phyloP scores from a whole-genome alignment of 1,140 invertebrate species.

The Habropoda laboriosa region DNA sequence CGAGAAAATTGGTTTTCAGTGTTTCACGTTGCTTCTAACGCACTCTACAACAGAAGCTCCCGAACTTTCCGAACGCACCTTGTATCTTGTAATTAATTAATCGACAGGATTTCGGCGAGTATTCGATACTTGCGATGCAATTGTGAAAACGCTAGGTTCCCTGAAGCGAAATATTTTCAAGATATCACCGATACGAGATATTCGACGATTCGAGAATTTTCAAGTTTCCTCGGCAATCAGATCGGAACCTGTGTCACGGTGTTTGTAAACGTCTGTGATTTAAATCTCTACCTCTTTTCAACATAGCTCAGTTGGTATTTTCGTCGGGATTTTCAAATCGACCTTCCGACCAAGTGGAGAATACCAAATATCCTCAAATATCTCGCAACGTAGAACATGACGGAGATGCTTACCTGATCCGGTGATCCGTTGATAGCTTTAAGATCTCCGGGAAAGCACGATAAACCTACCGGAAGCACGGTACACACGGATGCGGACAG shows the following conservation, averaged over 20 bases:
- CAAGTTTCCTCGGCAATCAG: background rate
- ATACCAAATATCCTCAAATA: background rate
- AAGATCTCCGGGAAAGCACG: background rate
- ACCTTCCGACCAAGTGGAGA: background rate
- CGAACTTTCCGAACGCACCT: too few relatives aligned
- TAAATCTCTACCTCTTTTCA: too few relatives aligned
- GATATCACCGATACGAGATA: background rate
- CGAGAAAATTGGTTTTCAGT: too few relatives aligned
- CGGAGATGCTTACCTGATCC: constrained; percentile 7
- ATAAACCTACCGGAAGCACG: background rate
- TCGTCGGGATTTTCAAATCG: background rate
- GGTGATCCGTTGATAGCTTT: background rate
- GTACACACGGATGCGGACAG: constrained; percentile 2
- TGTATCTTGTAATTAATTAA: too few relatives aligned
- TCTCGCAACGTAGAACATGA: background rate
- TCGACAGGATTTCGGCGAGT: too few relatives aligned
- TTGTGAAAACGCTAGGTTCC: background rate
- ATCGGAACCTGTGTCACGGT: background rate
- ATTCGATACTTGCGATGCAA: background rate
- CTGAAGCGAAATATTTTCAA: background rate
- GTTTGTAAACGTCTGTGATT: too few relatives aligned
- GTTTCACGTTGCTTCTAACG: too few relatives aligned
- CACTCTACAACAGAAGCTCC: too few relatives aligned
- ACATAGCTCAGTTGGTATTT: too few relatives aligned
- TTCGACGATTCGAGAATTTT: background rate